Conservation (phyloP, 2,113 vertebrate genomes). For the Tychaedon coryphoeus region DNA sequence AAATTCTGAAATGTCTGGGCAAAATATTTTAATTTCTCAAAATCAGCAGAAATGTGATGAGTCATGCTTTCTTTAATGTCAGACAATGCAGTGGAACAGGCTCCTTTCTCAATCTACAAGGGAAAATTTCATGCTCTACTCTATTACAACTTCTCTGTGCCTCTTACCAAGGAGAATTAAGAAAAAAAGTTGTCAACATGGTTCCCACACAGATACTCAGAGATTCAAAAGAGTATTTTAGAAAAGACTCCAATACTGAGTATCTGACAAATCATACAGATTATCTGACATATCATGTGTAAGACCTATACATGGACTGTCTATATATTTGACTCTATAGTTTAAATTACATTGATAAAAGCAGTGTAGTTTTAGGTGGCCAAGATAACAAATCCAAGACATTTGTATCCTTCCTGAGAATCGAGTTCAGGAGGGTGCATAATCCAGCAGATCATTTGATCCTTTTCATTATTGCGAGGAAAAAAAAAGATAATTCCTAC, state of each 20-base stretch:
- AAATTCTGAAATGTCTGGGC: background rate
- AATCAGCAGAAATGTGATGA: background rate
- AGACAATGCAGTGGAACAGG: background rate
- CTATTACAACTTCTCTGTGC: background rate
- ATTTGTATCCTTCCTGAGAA: background rate
- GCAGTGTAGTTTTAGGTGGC: background rate
- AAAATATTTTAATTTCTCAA: background rate
- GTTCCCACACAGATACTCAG: background rate
- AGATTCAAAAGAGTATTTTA: background rate
- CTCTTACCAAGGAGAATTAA: conserved; percentile 25
- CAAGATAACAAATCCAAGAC: background rate
- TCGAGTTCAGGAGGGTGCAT: background rate
- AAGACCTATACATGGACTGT: background rate
- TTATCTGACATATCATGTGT: background rate
- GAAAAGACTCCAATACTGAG: background rate
- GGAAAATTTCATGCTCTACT: background rate
- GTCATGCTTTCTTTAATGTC: background rate
- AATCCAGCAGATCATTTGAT: background rate
- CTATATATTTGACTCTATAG: background rate
- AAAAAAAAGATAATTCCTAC: background rate
- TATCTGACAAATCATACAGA: background rate
- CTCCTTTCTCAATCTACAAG: background rate
- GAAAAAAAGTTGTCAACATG: background rate
- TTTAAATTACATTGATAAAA: background rate
- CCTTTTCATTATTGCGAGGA: background rate